A percentile compares a stretch with the other conserved stretches of the same genome.
Evolutionary conservation across 2,797 vertebrate species (phyloP).

Genomic region (Chelon auratus): DNA sequence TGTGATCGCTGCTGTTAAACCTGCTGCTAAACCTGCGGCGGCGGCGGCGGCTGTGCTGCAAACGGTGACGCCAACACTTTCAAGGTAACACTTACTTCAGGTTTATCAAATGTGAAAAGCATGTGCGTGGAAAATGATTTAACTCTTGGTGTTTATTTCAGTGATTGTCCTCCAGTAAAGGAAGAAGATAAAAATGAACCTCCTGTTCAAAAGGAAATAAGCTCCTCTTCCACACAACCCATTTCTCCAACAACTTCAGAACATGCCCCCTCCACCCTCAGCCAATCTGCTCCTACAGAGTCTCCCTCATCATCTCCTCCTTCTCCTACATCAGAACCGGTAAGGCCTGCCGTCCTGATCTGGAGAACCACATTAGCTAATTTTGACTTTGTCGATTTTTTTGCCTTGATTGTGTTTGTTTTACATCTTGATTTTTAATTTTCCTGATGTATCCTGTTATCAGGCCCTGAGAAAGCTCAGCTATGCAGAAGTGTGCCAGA

Average conservation of each 20-base stretch:
- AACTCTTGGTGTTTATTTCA: constrained; percentile 32
- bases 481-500: constrained; percentile 95
- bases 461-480: constrained; percentile 92
- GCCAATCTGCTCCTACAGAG: constrained; percentile 37
- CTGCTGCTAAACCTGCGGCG: background rate
- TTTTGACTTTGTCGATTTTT: background rate
- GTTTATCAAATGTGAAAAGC: background rate
- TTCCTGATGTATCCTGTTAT: background rate
- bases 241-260: constrained; percentile 43
- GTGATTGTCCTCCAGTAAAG: constrained; percentile 47
- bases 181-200: constrained; percentile 55
- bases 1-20: constrained; percentile 26
- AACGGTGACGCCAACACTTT: constrained; percentile 5
- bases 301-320: constrained; percentile 16
- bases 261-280: constrained; percentile 20
- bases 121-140: background rate
- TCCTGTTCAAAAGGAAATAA: constrained; percentile 16
- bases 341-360: constrained; percentile 42
- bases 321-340: constrained; percentile 59
- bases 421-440: background rate
- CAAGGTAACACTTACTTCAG: constrained; percentile 66
- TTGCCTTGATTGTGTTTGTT: background rate
- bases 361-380: background rate
- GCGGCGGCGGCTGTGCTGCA: background rate
- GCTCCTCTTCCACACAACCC: background rate